A percentile compares a stretch with the other conserved stretches of the same genome.
Conservation (phyloP, 2,113 vertebrate genomes). For the Clarias batrachus region DNA sequence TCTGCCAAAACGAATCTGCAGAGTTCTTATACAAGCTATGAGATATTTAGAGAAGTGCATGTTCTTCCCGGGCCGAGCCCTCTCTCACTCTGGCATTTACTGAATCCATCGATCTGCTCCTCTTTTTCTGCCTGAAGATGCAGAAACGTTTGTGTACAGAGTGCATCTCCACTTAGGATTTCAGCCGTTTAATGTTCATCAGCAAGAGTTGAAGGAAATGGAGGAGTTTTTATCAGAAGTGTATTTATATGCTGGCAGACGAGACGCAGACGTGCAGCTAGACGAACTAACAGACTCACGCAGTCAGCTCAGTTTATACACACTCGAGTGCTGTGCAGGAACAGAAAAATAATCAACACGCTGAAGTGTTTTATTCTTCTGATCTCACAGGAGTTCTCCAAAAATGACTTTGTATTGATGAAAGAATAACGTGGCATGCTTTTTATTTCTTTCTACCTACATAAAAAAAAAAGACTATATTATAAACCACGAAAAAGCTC, state of each 20-base stretch:
- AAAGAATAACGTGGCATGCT: neutral
- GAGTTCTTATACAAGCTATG: slow-evolving; percentile 1
- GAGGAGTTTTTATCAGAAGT: slow-evolving; percentile 12
- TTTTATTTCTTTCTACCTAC: neutral
- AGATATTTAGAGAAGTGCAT: slow-evolving; percentile 30
- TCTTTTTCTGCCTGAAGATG: slow-evolving; percentile 12
- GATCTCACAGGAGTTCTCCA: slow-evolving; percentile 71
- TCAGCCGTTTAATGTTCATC: slow-evolving; percentile 13
- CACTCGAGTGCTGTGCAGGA: neutral
- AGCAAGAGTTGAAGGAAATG: slow-evolving; percentile 37
- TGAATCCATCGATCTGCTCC: slow-evolving; percentile 35
- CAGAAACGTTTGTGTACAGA: neutral
- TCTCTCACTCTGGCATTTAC: slow-evolving; percentile 31
- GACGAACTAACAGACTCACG: slow-evolving; percentile 32
- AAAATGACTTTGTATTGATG: slow-evolving; percentile 58
- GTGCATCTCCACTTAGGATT: slow-evolving; percentile 4
- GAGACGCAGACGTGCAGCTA: slow-evolving; percentile 55
- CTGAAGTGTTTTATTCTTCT: neutral
- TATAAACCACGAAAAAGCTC: neutral
- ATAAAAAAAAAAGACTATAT: neutral
- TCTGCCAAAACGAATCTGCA: neutral
- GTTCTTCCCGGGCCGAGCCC: neutral
- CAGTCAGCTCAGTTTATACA: neutral
- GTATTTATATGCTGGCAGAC: neutral
- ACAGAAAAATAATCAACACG: neutral